phyloP scores from a whole-genome alignment of 2,797 vertebrate genomes.

The Rhynchotus rufescens region DNA sequence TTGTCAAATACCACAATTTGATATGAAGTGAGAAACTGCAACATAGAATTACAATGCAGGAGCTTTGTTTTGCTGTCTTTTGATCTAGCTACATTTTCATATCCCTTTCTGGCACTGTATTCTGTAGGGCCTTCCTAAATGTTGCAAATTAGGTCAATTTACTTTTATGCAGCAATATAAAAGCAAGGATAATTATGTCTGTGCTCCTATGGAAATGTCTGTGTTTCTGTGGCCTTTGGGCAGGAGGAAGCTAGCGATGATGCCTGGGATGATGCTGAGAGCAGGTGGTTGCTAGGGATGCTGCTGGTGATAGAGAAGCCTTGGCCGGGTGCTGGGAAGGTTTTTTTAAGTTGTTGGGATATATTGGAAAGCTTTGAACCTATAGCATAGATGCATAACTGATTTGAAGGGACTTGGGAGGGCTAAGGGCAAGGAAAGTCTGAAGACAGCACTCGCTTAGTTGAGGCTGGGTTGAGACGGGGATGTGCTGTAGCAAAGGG shows the following conservation, averaged over 20 bases:
- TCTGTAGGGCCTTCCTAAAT: not conserved
- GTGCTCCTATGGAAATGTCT: not conserved
- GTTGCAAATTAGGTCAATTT: fast-evolving
- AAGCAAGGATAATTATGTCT: not conserved
- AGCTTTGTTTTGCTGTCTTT: not conserved
- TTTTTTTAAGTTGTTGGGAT: not conserved
- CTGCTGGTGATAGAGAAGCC: not conserved
- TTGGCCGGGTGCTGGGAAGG: not conserved
- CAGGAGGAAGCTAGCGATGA: not conserved
- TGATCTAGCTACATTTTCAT: not conserved
- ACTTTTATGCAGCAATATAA: not conserved
- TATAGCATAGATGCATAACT: not conserved
- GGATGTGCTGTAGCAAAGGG: not conserved
- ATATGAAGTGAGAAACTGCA: too few relatives aligned
- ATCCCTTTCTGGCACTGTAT: not conserved
- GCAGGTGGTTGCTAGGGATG: not conserved
- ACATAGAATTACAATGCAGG: too few relatives aligned
- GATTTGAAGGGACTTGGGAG: not conserved
- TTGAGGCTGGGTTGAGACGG: not conserved
- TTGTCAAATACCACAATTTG: too few relatives aligned
- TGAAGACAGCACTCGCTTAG: not conserved
- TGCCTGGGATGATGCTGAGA: not conserved
- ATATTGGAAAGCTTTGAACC: not conserved
- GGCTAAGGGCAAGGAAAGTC: not conserved
- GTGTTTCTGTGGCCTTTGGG: not conserved